Base-by-base conservation (phyloP, 64 coral and sea anemone species). In the Dendrophyllia cribrosa region DNA sequence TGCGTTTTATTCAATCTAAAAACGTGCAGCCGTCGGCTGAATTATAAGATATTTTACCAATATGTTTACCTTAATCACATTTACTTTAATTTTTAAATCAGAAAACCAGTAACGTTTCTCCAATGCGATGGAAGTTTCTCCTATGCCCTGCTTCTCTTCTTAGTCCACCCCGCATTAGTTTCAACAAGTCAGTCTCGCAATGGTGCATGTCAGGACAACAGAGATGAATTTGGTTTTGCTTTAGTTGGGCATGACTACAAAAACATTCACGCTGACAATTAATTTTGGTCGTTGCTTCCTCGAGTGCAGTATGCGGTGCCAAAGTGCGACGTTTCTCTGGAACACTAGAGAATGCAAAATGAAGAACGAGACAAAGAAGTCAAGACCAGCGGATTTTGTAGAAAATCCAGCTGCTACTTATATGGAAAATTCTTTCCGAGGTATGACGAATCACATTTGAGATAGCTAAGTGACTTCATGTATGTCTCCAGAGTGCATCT, bases 291-390 rank as follows among this genome's bases (percentile, higher is more conserved):
- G 48, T 19, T 77, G 50, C 51, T 77, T 77, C 20, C 56, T 77
- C 23, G 49, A 11, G 75, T 77, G 75, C n/a, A 77, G 75, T 55
- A 24, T 24, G 22, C 51, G 6, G 22, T 77, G 75, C 22, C 75
- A 77, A 77, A 77, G 51, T 56, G 49, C 12, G 51, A 77, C 75
- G 75, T 77, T 23, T 77, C 75, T 77, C 7, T 77, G 75, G 75
- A 53, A 25, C 21, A 21, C 3, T 19, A 77, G 56, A 13, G 75
- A 77, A 56, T 77, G 75, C 56, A 9, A 53, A 77, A 22, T 77
- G 75, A 77, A 77, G 3, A 77, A 77, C 0, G 75, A 77, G 21
- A 77, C 75, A 58, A 77, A 77, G 75, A 77, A 25, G 0, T 58
- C 51, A 56, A 77, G 51, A 25, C 51, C 51, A 11, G 20, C 4